Evolutionary conservation across 2,113 vertebrate genomes (phyloP), one percentile per base, ranked within the genome.

Genomic region (Abramis brama): DNA sequence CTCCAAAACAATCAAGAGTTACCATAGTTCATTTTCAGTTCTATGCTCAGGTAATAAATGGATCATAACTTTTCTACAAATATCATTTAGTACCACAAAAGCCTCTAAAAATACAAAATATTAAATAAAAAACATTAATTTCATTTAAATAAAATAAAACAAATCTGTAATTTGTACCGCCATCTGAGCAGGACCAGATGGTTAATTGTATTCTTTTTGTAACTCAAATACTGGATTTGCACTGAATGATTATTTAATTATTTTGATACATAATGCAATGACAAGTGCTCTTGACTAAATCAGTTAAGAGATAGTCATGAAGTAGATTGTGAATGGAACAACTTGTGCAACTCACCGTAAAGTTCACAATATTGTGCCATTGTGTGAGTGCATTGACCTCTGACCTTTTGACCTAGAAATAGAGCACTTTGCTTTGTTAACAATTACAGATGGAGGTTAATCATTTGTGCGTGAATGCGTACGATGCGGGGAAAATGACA

Each of bases 381-480:
- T 79, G 33, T 60, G 33, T 43, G 12, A 79, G 77, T 60, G 55
- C 55, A 39, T 27, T 60, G 77, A 79, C 52, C 55, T 43, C 55
- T 79, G 60, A 81, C 59, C 60, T 66, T 66, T 64, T 81, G 36
- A 81, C 79, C 79, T 81, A 64, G 39, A 62, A 80, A 47, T 2
- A 50, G 25, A 81, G 79, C 39, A 12, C 79, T 81, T 27, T 66
- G 60, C 79, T 66, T 81, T 81, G 55, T 62, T 79, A 45, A 47
- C 39, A 11, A 19, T 9, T 17, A 21, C 21, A 27, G 21, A 27
- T 17, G 12, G n/a, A 64, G 78, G 57, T 78, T 78, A 36, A 60
- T 79, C 33, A 79, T 79, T 79, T 59, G 30, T 25, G 33, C 30
- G 12, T 60, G 55, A 79, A n/a, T 3, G 12, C 21, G 3, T 27